Evolutionary conservation across 2,113 vertebrate genomes (phyloP), one percentile per base, ranked within the genome.

Genomic region (Rhineura floridana): DNA sequence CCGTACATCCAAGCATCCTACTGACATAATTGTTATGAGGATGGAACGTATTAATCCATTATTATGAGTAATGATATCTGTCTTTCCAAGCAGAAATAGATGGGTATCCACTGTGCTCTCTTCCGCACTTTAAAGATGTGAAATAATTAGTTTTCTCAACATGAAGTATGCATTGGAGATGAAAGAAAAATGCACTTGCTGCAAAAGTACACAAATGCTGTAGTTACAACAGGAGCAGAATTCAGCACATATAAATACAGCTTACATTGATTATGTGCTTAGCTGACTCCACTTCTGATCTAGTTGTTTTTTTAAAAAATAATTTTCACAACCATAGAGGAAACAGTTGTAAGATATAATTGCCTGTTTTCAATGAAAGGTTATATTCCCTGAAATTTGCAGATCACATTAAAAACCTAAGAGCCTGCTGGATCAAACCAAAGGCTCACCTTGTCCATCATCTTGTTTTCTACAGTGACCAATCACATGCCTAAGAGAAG

Each of bases 181-280:
- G 39, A n/a, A 62, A n/a, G 25, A n/a, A 9, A 36, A 72, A 72
- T 59, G 55, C 77, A 70, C 23, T 70, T n/a, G 30, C 23, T 72
- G 36, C 44, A 88, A n/a, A 75, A 81, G 13, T 63, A 5, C 13
- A 13, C 39, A 4, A 36, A 46, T 46, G 15, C 55, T 46, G 19
- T 33, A 44, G 62, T 70, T 67, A 87, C 15, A 44, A 48, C 46
- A 81, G 63, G 89, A 89, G 13, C 81, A 94, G 65, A 87, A 63
- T 87, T 42, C 28, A 3, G 48, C 46, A 28, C 73, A 46, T 11
- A 76, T 76, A 76, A 46, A 46, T 30, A 36, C 25, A 85, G 69
- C 2, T 77, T 87, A 33, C 30, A 12, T n/a, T 50, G 75, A 30
- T 65, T 42, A 48, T 72, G 36, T 81, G 48, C 33, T 48, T 72